Base-by-base conservation (phyloP, 2,888 invertebrate genomes). In the Colletes collaris region DNA sequence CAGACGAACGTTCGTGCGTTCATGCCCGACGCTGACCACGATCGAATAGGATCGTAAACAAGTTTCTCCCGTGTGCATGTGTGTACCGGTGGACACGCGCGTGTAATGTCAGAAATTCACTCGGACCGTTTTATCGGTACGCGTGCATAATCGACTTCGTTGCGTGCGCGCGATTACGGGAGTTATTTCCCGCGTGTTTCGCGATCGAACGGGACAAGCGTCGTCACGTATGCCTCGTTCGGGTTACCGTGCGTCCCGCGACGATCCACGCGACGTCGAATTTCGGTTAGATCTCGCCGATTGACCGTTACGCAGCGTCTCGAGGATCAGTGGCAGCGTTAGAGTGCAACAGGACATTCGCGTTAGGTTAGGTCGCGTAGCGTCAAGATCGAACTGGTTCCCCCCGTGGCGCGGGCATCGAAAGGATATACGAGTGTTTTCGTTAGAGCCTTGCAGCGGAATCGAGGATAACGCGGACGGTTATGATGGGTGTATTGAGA, bases 401-500 rank as follows among this genome's bases (percentile, higher is more conserved):
- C 19, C 19, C 56, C 27, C 56, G 66, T 53, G 13, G 69, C 67
- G 66, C 50, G 55, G 37, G 69, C 65, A 66, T 52, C 52, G 46
- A 65, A 52, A 60, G 49, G 76, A 83, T 73, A 83, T 73, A 63
- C 59, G 52, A 13, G 46, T 11, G 59, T 35, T 27, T 27, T 68
- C 19, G 55, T 69, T 60, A 63, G 50, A 60, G 73, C 10, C 53
- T 67, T 16, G n/a, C 40, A 58, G 16, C 40, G 49, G 49, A 60
- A 53, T 70, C 40, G 55, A 46, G 72, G 58, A 46, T 55, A 62
- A 19, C 27, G 67, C 55, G 53, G 53, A 59, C 81, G 87, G 91
- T 91, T 90, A 93, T 93, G 93, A 93, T 93, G 93, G 93, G 93
- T 79, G 92, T 93, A 89, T 81, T 93, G 90, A 89, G 92, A 84